phyloP scores from a whole-genome alignment of 2,888 invertebrate species.

The Leptinotarsa haldemani region DNA sequence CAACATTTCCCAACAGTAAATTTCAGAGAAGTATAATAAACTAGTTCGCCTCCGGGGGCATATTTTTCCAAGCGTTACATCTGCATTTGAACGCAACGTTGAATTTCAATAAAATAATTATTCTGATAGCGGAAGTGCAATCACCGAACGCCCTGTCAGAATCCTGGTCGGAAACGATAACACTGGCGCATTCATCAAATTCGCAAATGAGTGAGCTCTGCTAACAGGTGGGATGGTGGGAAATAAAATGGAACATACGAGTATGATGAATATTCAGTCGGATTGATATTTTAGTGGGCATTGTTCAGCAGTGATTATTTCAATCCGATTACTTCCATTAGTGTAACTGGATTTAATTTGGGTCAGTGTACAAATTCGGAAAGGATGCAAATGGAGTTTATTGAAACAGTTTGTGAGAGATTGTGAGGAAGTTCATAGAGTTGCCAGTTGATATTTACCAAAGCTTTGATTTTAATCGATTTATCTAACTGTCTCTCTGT shows the following conservation, averaged over 20 bases:
- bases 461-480: too few species aligned
- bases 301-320: background rate
- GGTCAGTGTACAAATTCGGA: background rate
- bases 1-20: background rate
- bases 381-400: too few species aligned
- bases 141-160: conserved; percentile 4
- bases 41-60: background rate
- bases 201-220: background rate
- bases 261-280: background rate
- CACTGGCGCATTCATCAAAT: conserved; percentile 13
- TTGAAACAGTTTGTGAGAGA: too few species aligned
- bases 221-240: background rate
- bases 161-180: conserved; percentile 12
- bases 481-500: too few species aligned
- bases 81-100: background rate
- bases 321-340: background rate
- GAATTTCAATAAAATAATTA: conserved; percentile 9
- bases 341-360: background rate
- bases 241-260: background rate
- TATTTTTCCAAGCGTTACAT: background rate
- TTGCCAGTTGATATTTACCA: background rate
- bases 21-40: background rate
- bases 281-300: background rate
- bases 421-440: background rate
- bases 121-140: background rate